Evolutionary conservation across 2,888 invertebrate genomes (phyloP).

Genomic region (Volucella bombylans): DNA sequence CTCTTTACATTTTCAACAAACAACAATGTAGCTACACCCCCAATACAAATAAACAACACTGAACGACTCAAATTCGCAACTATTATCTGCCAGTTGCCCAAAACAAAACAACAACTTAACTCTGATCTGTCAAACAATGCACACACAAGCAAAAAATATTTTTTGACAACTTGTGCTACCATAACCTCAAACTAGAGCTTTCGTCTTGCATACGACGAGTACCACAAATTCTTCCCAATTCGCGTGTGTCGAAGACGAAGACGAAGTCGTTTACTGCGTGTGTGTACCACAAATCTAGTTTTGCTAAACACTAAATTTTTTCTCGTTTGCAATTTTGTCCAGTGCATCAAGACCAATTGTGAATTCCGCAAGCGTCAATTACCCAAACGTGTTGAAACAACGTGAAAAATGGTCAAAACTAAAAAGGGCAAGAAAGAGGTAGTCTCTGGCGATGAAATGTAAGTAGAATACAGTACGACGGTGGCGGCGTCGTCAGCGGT

Average conservation of each 20-base stretch:
- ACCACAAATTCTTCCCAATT: constrained; percentile 51
- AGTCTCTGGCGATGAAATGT: constrained; percentile 89
- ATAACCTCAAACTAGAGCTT: constrained; percentile 68
- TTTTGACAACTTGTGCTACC: constrained; percentile 57
- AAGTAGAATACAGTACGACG: constrained; percentile 81
- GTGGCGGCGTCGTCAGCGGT: constrained; percentile 8
- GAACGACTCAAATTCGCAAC: not conserved
- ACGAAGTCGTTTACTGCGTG: constrained; percentile 42
- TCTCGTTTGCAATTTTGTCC: constrained; percentile 31
- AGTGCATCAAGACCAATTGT: constrained; percentile 63
- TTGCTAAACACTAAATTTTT: constrained; percentile 29
- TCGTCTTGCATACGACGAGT: constrained; percentile 70
- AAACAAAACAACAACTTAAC: constrained; percentile 49
- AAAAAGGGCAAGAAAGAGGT: constrained; percentile 91
- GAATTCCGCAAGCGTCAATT: constrained; percentile 58
- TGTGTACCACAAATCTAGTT: constrained; percentile 50
- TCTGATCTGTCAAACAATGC: constrained; percentile 56
- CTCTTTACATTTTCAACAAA: no score
- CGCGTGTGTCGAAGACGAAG: constrained; percentile 30
- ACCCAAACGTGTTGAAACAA: constrained; percentile 82
- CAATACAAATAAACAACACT: constrained; percentile 15
- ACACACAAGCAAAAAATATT: constrained; percentile 33
- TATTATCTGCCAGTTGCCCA: not conserved
- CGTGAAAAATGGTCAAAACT: constrained; percentile 88
- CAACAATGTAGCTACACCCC: not conserved